Percentiles rank a stretch among this genome's conserved stretches.
These are phyloP conservation scores for Lutra lutra DNA, from an alignment of 2,797 vertebrate species.

Conservation along the genomic window DNA sequence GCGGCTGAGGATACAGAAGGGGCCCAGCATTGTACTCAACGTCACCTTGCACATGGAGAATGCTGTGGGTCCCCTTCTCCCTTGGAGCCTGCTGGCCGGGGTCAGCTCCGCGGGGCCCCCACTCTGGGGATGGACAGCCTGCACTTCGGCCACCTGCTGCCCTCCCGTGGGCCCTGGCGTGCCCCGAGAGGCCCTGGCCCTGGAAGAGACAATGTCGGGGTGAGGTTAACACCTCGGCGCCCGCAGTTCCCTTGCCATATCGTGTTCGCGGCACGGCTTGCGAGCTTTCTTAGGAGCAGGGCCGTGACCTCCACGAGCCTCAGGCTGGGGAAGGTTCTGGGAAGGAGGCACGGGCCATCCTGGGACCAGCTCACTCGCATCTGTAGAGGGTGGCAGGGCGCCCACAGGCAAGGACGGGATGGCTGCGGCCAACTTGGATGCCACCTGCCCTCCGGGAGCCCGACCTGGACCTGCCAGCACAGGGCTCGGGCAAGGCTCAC, in stretches of 20 bases:
- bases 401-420: fast-evolving
- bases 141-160: fast-evolving
- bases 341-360: neutral
- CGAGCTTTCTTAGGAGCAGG: fast-evolving
- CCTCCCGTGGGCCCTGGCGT: neutral
- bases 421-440: neutral
- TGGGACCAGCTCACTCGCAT: neutral
- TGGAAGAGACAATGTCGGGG: neutral
- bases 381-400: neutral
- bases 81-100: fast-evolving
- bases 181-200: neutral
- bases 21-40: fast-evolving
- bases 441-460: neutral
- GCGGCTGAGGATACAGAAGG: neutral
- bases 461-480: neutral
- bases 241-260: neutral
- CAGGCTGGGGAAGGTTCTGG: neutral
- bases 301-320: fast-evolving
- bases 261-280: neutral
- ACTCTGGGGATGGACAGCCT: fast-evolving
- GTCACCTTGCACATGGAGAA: neutral
- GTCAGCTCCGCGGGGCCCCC: neutral
- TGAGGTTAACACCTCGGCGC: neutral
- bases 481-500: fast-evolving
- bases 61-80: neutral